Evolutionary conservation across 2,888 invertebrate species (phyloP).

Genomic region (Psococerastis gibbosa): DNA sequence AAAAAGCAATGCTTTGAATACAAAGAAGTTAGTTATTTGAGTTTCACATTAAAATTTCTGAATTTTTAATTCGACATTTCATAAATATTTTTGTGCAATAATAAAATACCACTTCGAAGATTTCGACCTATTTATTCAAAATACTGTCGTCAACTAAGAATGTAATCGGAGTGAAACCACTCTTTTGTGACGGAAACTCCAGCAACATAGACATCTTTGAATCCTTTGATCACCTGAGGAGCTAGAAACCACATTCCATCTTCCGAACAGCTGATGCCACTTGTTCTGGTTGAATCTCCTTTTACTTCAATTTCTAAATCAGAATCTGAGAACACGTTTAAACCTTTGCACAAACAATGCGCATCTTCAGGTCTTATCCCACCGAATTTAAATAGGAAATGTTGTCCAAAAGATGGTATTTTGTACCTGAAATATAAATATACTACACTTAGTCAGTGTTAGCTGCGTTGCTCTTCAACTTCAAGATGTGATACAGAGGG

Average conservation of each 20-base stretch:
- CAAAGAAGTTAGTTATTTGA: neutral
- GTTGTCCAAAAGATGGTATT: neutral
- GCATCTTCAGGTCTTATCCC: neutral
- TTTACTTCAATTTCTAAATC: neutral
- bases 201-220: neutral
- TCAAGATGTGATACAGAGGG: too few species aligned
- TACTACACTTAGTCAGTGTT: too few species aligned
- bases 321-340: neutral
- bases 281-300: neutral
- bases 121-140: too few species aligned
- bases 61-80: too few species aligned
- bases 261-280: neutral
- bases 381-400: neutral
- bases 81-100: too few species aligned
- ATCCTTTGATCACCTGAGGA: neutral
- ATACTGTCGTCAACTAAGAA: too few species aligned
- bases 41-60: neutral
- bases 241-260: neutral
- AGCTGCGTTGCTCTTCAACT: too few species aligned
- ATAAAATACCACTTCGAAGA: too few species aligned
- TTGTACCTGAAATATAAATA: too few species aligned
- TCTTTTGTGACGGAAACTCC: neutral
- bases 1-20: neutral
- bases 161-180: neutral
- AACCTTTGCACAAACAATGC: neutral